Evolutionary conservation across 2,113 vertebrate species (phyloP).

Genomic region (Vidua chalybeata): DNA sequence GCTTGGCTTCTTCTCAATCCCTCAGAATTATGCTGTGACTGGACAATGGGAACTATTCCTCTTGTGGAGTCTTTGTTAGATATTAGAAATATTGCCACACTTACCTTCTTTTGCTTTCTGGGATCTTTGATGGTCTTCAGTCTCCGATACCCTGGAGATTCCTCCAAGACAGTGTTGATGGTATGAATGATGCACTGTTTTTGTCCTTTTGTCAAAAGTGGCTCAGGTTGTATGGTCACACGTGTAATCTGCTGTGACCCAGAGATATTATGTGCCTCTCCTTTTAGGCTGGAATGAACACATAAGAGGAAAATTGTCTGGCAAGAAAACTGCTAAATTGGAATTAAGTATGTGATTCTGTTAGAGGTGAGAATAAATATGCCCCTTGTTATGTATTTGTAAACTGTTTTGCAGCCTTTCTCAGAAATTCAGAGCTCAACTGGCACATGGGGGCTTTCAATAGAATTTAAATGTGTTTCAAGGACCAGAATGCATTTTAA

Average conservation of each 20-base stretch:
- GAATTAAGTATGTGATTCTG: not conserved
- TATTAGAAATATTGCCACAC: constrained; percentile 88
- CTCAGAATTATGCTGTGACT: constrained; percentile 96
- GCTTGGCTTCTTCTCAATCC: constrained; percentile 96
- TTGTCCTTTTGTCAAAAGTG: not conserved
- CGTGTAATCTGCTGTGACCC: not conserved
- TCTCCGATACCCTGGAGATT: constrained; percentile 84
- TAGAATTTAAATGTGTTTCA: not conserved
- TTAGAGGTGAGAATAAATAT: not conserved
- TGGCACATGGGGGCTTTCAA: not conserved
- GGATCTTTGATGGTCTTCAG: constrained; percentile 85
- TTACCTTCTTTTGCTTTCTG: constrained; percentile 86
- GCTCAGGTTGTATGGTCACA: not conserved
- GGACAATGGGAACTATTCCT: constrained; percentile 99
- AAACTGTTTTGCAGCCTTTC: not conserved
- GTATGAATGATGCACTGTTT: constrained; percentile 70
- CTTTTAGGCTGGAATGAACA: not conserved
- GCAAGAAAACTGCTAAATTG: not conserved
- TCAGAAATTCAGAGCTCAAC: not conserved
- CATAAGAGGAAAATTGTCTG: not conserved
- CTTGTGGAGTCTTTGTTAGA: constrained; percentile 92
- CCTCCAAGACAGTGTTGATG: constrained; percentile 93
- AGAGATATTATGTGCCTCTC: not conserved
- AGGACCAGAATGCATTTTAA: not conserved
- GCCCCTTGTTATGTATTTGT: not conserved